Evolutionary conservation across 2,888 invertebrate genomes (phyloP), one percentile per base, ranked within the genome.

Genomic region (Xylophagus ater): DNA sequence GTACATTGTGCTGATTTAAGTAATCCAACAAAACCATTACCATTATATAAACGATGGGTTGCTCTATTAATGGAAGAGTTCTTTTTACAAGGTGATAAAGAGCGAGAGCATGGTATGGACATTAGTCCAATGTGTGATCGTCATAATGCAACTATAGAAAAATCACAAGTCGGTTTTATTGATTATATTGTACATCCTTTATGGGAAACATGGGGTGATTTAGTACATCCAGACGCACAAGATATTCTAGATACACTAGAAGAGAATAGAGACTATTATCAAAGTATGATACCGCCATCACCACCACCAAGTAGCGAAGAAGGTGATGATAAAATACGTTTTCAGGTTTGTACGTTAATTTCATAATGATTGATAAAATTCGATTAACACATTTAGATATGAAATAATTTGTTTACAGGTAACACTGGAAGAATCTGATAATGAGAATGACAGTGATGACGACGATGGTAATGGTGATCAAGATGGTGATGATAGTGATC

Each of bases 91-190:
- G 97, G 97, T 39, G 97, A 97, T 63, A 79, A 85, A 50, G 98
- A 99, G 65, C 76, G 89, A 50, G 92, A 93, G 53, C 82, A 83
- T 51, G 90, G 92, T 53, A 80, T 97, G 76, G 96, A 97, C 58
- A 90, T 98, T 51, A 93, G 93, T 64, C 96, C 98, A 17, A 98
- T 98, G 97, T 98, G 98, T 67, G 97, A 98, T 68, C 76, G 96
- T 51, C 85, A 86, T 59, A 94, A 89, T 59, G 85, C 96, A 34
- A 94, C 94, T 25, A 85, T 98, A 59, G 97, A 97, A 68, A 97
- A 97, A 71, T 87, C 94, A 56, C 98, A 98, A 74, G 94, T 98
- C 61, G 96, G 96, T 53, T 98, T 98, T 66, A 98, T 98, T 62
- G 97, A 98, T 71, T 98, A 96, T 68, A 98, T 98, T 61, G 97